Evolutionary conservation across 2,888 invertebrate species (phyloP).

Genomic region (Cerastis leucographa): DNA sequence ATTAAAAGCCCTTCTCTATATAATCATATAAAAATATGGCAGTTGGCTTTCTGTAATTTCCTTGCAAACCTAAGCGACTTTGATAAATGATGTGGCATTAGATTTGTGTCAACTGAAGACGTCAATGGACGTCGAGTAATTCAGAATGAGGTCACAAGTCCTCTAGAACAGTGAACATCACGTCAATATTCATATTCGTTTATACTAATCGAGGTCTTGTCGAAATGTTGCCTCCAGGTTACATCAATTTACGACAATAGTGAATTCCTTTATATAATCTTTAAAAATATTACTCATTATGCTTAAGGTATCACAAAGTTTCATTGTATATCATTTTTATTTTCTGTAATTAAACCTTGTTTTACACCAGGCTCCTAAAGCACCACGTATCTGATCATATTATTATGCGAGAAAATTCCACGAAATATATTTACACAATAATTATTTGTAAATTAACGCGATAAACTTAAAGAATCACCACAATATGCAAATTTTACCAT

Average conservation of each 20-base stretch:
- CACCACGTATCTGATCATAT: conserved; percentile 61
- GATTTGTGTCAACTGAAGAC: conserved; percentile 61
- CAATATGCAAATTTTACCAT: conserved; percentile 79
- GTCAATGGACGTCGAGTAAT: conserved; percentile 59
- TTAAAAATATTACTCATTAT: not conserved
- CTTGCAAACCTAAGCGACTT: conserved; percentile 55
- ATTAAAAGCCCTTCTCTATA: conserved; percentile 11
- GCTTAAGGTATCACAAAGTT: conserved; percentile 6
- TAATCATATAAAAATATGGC: conserved; percentile 35
- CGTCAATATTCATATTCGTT: conserved; percentile 3
- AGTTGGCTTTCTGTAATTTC: conserved; percentile 58
- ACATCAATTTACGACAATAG: not conserved
- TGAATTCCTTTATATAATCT: not conserved
- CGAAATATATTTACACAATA: conserved; percentile 71
- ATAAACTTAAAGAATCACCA: conserved; percentile 76
- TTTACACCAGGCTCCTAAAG: conserved; percentile 56
- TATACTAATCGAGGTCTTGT: conserved; percentile 18
- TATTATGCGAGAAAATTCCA: conserved; percentile 67
- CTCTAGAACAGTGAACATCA: conserved; percentile 44
- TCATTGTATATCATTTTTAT: conserved; percentile 43
- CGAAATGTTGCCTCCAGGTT: conserved; percentile 11
- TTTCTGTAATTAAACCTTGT: conserved; percentile 52
- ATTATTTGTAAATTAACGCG: conserved; percentile 76
- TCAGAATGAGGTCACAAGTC: conserved; percentile 55
- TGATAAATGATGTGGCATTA: conserved; percentile 63